Conservation (phyloP, 2,888 invertebrate species). For the Agriopis leucophaearia region DNA sequence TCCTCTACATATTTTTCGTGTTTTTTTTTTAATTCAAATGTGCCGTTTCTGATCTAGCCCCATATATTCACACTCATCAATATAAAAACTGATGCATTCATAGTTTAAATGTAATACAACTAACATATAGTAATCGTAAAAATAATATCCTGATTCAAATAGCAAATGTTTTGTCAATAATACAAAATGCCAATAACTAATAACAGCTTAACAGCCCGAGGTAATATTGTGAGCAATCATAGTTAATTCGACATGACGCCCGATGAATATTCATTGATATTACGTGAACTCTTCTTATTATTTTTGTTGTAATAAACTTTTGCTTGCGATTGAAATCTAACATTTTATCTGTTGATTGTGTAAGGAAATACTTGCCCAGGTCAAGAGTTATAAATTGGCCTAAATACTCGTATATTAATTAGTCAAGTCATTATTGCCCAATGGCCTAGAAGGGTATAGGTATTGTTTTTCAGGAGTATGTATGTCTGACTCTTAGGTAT, state of each 20-base stretch:
- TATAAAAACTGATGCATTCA: too few species aligned
- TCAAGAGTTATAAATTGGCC: conserved; percentile 3
- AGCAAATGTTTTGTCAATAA: neutral
- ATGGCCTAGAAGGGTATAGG: too few species aligned
- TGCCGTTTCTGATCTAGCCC: too few species aligned
- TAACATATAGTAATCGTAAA: neutral
- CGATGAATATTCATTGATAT: conserved; percentile 34
- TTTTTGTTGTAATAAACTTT: conserved; percentile 27
- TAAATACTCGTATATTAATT: neutral
- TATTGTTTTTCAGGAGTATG: too few species aligned
- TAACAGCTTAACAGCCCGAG: neutral
- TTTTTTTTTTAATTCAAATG: too few species aligned
- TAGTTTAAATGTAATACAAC: too few species aligned
- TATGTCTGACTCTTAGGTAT: too few species aligned
- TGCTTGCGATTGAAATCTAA: conserved; percentile 15
- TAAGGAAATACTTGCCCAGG: conserved; percentile 3
- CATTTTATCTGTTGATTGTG: conserved; percentile 12
- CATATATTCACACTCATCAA: too few species aligned
- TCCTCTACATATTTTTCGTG: too few species aligned
- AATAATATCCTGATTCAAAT: conserved; percentile 1
- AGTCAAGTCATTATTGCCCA: too few species aligned
- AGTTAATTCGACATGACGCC: conserved; percentile 30
- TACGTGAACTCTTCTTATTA: conserved; percentile 30
- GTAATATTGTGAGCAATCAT: conserved; percentile 23
- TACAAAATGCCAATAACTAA: conserved; percentile 3